phyloP scores from a whole-genome alignment of 2,113 vertebrate species.

The Psittacara wagleri region DNA sequence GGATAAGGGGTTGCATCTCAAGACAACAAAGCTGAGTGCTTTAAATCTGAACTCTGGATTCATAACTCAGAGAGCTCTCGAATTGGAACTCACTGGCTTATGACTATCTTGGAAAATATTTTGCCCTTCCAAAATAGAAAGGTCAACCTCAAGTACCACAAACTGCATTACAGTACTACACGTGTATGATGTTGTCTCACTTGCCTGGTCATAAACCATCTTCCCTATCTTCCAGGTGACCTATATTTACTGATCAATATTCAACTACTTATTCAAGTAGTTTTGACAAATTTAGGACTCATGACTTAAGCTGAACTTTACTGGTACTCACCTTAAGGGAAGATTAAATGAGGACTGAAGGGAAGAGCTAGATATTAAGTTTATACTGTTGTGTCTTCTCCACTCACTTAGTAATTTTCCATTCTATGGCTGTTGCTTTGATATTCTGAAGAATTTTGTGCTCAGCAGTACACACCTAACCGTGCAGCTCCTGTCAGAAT shows the following conservation, averaged over 20 bases:
- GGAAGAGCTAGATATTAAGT: not conserved
- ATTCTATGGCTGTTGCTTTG: not conserved
- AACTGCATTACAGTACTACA: not conserved
- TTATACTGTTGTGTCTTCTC: not conserved
- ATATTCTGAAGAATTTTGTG: not conserved
- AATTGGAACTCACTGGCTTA: not conserved
- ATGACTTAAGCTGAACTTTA: not conserved
- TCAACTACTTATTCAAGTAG: not conserved
- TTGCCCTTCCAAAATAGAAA: slow-evolving; percentile 1
- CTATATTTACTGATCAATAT: not conserved
- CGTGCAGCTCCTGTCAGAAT: not conserved
- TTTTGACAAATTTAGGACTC: not conserved
- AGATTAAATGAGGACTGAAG: not conserved
- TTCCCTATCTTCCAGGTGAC: not conserved
- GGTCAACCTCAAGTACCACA: not conserved
- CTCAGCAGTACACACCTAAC: not conserved
- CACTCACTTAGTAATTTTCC: not conserved
- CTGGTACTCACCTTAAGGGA: not conserved
- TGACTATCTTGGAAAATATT: slow-evolving; percentile 6
- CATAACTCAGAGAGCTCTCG: not conserved
- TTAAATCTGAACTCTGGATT: not conserved
- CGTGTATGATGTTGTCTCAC: not conserved
- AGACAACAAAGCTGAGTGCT: not conserved
- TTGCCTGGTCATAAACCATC: not conserved
- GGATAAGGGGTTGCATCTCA: not conserved